These are phyloP conservation scores for Drosophila nasuta DNA, from an alignment of 1,140 invertebrate genomes.

Conservation along the genomic window DNA sequence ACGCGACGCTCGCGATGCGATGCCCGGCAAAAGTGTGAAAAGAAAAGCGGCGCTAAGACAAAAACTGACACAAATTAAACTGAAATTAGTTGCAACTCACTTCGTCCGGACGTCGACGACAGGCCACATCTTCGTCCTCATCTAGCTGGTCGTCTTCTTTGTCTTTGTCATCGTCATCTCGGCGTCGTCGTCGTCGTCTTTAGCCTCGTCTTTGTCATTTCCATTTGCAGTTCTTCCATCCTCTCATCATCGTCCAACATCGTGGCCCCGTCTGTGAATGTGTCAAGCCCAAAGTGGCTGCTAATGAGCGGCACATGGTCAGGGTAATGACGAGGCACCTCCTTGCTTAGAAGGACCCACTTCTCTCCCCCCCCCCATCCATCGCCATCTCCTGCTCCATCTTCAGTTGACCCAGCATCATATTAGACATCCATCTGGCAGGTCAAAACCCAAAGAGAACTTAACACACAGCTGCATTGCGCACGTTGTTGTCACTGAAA, in stretches of 20 bases:
- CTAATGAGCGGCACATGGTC: slow-evolving; percentile 54
- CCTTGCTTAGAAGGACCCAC: background rate
- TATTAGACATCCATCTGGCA: background rate
- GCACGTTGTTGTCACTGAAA: background rate
- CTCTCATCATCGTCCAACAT: slow-evolving; percentile 1
- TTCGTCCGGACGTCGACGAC: slow-evolving; percentile 27
- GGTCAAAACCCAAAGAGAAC: background rate
- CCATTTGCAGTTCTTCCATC: slow-evolving; percentile 5
- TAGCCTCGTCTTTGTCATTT: background rate
- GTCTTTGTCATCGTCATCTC: background rate
- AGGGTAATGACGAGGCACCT: slow-evolving; percentile 11
- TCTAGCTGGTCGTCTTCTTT: background rate
- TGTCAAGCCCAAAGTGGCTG: slow-evolving; percentile 50
- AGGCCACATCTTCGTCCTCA: slow-evolving; percentile 9
- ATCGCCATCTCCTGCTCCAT: background rate
- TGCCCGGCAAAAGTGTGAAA: slow-evolving; percentile 53
- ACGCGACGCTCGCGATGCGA: background rate
- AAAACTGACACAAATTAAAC: slow-evolving; percentile 81
- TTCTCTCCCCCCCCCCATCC: background rate
- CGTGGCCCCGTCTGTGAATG: slow-evolving; percentile 16
- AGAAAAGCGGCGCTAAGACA: slow-evolving; percentile 56
- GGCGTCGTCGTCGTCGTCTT: background rate
- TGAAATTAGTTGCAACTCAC: slow-evolving; percentile 82
- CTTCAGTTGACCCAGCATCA: background rate
- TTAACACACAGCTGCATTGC: background rate